Percentiles rank a stretch among this genome's conserved stretches.
Conservation (phyloP, 1,140 invertebrate genomes). For the Drosophila malerkotliana region DNA sequence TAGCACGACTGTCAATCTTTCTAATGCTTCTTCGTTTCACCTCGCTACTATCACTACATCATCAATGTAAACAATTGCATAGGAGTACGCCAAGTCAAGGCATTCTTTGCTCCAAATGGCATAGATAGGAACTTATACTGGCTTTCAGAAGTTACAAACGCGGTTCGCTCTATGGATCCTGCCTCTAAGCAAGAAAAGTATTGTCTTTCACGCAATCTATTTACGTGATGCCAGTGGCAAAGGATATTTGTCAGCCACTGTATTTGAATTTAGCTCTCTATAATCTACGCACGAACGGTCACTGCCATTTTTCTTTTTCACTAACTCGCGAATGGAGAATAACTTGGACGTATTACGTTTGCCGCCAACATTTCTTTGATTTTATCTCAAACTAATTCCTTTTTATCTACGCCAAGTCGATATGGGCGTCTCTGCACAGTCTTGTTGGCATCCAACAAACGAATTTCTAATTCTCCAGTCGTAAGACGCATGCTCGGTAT, state of each 20-base stretch:
- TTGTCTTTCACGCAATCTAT: neutral
- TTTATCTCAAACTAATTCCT: too few species aligned
- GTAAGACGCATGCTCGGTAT: too few species aligned
- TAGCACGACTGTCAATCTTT: conserved; percentile 2
- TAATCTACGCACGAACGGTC: neutral
- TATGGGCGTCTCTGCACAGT: too few species aligned
- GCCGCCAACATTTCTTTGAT: too few species aligned
- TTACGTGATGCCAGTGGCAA: too few species aligned
- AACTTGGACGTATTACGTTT: neutral
- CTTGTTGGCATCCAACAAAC: too few species aligned
- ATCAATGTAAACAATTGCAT: conserved; percentile 1
- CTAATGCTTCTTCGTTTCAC: neutral
- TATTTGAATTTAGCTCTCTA: neutral
- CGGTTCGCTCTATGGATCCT: neutral
- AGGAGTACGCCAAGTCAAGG: neutral
- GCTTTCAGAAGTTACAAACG: neutral
- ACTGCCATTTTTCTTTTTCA: neutral
- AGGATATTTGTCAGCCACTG: too few species aligned
- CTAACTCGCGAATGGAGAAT: neutral
- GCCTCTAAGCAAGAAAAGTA: neutral
- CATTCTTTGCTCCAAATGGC: neutral
- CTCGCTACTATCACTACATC: neutral
- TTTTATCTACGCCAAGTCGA: too few species aligned
- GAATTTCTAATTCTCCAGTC: too few species aligned
- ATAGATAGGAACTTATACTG: neutral